These are phyloP conservation scores for Pycnomerus fuliginosus DNA, from an alignment of 2,888 invertebrate species.

Conservation along the genomic window DNA sequence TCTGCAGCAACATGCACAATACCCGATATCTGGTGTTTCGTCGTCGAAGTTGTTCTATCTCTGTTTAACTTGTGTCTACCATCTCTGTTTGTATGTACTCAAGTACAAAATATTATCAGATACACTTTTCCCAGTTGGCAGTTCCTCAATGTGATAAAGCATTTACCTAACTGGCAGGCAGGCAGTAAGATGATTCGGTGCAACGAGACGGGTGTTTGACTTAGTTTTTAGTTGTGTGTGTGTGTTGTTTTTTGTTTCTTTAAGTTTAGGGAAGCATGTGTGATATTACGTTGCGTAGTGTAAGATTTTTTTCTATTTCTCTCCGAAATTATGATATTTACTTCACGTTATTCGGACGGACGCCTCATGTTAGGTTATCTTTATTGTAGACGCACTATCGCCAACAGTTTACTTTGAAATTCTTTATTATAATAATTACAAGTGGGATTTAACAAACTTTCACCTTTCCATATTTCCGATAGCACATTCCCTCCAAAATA, in stretches of 20 bases:
- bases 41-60: constrained; percentile 8
- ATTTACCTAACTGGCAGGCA: constrained; percentile 15
- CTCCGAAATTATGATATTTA: no score
- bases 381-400: no score
- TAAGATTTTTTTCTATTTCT: constrained; percentile 9
- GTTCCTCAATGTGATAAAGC: constrained; percentile 35
- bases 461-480: no score
- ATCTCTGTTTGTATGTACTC: constrained; percentile 17
- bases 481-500: no score
- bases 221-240: no score
- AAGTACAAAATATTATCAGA: constrained; percentile 36
- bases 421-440: no score
- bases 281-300: constrained; percentile 10
- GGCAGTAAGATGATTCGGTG: constrained; percentile 11
- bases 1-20: constrained; percentile 15
- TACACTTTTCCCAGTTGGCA: constrained; percentile 33
- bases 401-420: no score
- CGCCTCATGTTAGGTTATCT: constrained; percentile 10
- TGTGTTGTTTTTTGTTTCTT: no score
- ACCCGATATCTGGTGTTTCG: constrained; percentile 11
- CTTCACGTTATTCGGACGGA: no score
- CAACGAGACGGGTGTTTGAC: no score
- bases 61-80: constrained; percentile 3
- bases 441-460: no score
- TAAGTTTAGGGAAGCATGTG: constrained; percentile 1